phyloP scores from a whole-genome alignment of 2,113 vertebrate genomes.

The Philantomba maxwellii region DNA sequence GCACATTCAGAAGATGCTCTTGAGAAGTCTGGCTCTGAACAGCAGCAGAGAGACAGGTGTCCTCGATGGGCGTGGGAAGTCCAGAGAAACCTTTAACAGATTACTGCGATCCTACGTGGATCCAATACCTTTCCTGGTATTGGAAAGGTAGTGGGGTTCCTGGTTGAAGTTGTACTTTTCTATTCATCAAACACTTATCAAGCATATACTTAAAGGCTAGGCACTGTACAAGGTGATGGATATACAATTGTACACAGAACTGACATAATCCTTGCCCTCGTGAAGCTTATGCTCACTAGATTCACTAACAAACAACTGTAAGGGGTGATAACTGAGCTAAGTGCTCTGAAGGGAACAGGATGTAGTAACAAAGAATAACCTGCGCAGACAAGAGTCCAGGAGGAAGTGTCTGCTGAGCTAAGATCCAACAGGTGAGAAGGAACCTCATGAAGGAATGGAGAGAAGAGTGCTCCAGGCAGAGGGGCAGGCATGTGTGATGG shows the following conservation, averaged over 20 bases:
- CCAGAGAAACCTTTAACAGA: neutral
- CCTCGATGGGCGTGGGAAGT: neutral
- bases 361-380: neutral
- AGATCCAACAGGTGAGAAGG: neutral
- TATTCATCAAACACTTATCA: neutral
- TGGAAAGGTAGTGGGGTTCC: neutral
- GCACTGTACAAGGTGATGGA: neutral
- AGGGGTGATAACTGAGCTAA: neutral
- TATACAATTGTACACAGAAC: neutral
- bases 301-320: neutral
- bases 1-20: neutral
- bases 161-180: neutral
- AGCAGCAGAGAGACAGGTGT: neutral
- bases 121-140: too few relatives aligned
- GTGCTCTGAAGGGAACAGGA: neutral
- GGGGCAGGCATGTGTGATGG: neutral
- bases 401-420: neutral
- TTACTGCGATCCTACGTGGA: neutral
- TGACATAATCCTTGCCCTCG: neutral
- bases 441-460: neutral
- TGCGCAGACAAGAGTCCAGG: neutral
- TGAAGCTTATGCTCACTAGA: neutral
- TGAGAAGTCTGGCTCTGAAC: neutral
- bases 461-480: neutral
- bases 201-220: neutral